Evolutionary conservation across 2,113 vertebrate species (phyloP), one percentile per base, ranked within the genome.

Genomic region (Ursus arctos): DNA sequence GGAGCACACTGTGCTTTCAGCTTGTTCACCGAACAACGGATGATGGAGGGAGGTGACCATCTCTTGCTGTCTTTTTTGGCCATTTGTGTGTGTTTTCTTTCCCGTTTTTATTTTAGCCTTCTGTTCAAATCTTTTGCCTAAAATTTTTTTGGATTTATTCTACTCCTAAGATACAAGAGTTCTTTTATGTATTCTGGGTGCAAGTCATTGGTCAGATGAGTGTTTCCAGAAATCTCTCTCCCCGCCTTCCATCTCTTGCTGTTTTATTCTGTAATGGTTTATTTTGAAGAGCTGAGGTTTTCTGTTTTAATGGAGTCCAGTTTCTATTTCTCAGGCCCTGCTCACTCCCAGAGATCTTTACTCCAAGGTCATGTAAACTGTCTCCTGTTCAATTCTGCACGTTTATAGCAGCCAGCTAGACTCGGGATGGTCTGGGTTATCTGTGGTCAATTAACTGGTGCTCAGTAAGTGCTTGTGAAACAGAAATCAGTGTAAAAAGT

Each of bases 1-100:
- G 55, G 65, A 16, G 1, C 43, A 10, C 33, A 6, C 0, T 26
- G n/a, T 19, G 40, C 43, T 1, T 28, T 47, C 6, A 7, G 55
- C 7, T 61, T 51, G 15, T 14, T 18, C 3, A 21, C 47, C 10
- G 16, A 31, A 0, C 21, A 3, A 13, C 57, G 36, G 22, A 15
- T 19, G 18, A 7, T 13, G 2, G 0, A 14, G 12, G 51, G 7
- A 19, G 24, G 2, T 28, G 53, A 40, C 2, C 31, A 0, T 51
- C 10, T 18, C 13, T 26, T 53, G 9, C 4, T 59, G 22, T 51
- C 51, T 33, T n/a, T 77, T 7, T 72, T n/a, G 28, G 69, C 28
- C 8, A 8, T 67, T 47, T 22, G 16, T 22, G 26, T 13, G 28
- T 84, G 18, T 83, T 57, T 79, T 79, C 43, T 43, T 43, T 36